Evolutionary conservation across 2,113 vertebrate species (phyloP).

Genomic region (Petrocephalus zakoni): DNA sequence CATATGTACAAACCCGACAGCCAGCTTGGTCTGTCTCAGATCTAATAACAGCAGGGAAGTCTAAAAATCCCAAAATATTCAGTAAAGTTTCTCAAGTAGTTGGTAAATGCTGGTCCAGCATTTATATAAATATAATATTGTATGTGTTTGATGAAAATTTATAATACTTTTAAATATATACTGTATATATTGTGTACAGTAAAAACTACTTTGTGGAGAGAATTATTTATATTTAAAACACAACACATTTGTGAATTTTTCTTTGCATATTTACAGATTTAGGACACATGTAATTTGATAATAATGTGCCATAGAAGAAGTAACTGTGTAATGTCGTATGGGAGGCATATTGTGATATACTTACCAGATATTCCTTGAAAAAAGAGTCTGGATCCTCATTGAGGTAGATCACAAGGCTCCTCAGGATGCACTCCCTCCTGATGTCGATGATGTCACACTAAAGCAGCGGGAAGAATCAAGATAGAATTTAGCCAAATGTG

Average conservation of each 20-base stretch:
- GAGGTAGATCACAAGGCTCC: slow-evolving; percentile 21
- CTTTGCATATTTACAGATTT: neutral
- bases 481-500: slow-evolving; percentile 9
- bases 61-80: neutral
- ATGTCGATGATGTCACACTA: slow-evolving; percentile 19
- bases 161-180: neutral
- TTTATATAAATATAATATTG: neutral
- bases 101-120: neutral
- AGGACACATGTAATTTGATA: neutral
- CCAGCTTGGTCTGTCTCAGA: neutral
- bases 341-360: slow-evolving; percentile 16
- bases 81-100: neutral
- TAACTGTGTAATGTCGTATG: slow-evolving; percentile 8
- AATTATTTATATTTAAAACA: neutral
- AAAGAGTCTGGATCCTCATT: slow-evolving; percentile 21
- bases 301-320: slow-evolving; percentile 5
- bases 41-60: neutral
- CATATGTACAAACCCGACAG: too few species aligned
- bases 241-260: neutral
- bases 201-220: neutral
- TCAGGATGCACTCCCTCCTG: slow-evolving; percentile 26
- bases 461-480: slow-evolving; percentile 11
- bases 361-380: slow-evolving; percentile 22
- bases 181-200: neutral
- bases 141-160: neutral